These are phyloP conservation scores for Chondrilla cf. caribensis DNA, from an alignment of 37 sponge, comb jelly and placozoan genomes.

Conservation along the genomic window DNA sequence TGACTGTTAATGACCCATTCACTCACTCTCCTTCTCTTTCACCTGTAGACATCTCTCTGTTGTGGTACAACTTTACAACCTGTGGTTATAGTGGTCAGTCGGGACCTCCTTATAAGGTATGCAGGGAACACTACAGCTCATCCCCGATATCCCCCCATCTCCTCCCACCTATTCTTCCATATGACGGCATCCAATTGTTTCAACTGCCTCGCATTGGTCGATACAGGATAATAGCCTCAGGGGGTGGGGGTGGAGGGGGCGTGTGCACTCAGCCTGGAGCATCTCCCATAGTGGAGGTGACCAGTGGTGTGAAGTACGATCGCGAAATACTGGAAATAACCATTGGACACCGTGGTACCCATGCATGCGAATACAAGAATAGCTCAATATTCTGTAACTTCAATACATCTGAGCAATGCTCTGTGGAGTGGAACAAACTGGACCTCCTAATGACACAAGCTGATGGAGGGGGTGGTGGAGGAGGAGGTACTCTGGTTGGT, in stretches of 20 bases:
- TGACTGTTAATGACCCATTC: too few relatives aligned
- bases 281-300: background rate
- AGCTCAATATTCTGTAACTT: too few relatives aligned
- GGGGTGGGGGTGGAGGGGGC: conserved; percentile 56
- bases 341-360: conserved; percentile 2
- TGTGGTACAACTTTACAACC: conserved; percentile 28
- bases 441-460: too few relatives aligned
- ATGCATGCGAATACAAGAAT: background rate
- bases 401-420: background rate
- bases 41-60: too few relatives aligned
- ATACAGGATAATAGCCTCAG: conserved; percentile 57
- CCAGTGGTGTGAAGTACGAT: background rate
- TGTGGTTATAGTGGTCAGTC: conserved; percentile 29
- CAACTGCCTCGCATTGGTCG: conserved; percentile 37
- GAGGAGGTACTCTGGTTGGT: background rate
- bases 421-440: background rate
- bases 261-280: conserved; percentile 28
- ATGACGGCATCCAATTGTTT: conserved; percentile 39
- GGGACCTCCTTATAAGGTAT: conserved; percentile 30
- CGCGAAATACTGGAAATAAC: background rate
- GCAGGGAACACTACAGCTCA: conserved; percentile 1
- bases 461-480: conserved; percentile 25
- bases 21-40: too few relatives aligned
- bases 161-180: background rate
- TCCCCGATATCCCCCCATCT: conserved; percentile 10